A percentile compares a stretch with the other conserved stretches of the same genome.
Evolutionary conservation across 1,140 invertebrate species (phyloP).

Genomic region (Bombus consobrinus): DNA sequence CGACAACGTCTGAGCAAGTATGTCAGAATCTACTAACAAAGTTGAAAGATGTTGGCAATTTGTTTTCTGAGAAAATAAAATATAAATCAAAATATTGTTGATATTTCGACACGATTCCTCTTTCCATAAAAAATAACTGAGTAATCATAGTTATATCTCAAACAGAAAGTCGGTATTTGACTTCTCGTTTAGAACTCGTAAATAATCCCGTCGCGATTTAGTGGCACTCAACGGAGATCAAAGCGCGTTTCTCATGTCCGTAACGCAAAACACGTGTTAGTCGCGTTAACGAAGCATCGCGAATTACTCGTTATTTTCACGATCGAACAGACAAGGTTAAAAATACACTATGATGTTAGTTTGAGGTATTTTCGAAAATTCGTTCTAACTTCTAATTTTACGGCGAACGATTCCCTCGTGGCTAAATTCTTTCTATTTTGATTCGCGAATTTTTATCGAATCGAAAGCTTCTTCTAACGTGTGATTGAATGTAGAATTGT

Average conservation of each 20-base stretch:
- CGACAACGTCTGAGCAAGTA: neutral
- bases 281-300: neutral
- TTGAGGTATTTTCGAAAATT: neutral
- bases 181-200: neutral
- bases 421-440: neutral
- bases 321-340: conserved; percentile 20
- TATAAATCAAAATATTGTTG: neutral
- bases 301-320: conserved; percentile 17
- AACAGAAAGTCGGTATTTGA: neutral
- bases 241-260: neutral
- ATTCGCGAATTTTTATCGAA: neutral
- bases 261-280: conserved; percentile 34
- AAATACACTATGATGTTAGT: neutral
- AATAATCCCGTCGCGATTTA: conserved; percentile 19
- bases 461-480: neutral
- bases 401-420: neutral
- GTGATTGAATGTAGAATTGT: neutral
- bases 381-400: neutral
- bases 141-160: neutral
- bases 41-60: neutral
- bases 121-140: neutral
- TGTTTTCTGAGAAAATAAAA: neutral
- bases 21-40: too few relatives aligned
- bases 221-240: conserved; percentile 22
- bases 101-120: neutral